Evolutionary conservation across 2,888 invertebrate species (phyloP).

Genomic region (Silvanus unidentatus): DNA sequence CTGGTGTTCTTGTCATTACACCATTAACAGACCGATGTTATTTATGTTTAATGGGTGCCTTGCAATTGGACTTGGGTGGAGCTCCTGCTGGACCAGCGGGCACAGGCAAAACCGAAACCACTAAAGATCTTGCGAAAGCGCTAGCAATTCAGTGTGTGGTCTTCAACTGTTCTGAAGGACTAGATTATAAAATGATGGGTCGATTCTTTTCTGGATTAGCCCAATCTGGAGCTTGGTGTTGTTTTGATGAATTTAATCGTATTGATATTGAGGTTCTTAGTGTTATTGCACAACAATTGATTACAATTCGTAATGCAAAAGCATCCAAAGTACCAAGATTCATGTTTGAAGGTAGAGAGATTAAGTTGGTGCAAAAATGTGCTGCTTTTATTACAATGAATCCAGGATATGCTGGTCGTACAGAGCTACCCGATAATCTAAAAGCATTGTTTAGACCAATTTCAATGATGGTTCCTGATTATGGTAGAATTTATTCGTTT

Average conservation of each 20-base stretch:
- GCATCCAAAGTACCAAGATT: conserved; percentile 62
- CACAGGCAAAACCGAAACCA: conserved; percentile 88
- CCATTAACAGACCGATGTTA: conserved; percentile 86
- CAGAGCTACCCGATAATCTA: conserved; percentile 82
- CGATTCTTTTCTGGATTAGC: conserved; percentile 84
- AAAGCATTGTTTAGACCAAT: conserved; percentile 83
- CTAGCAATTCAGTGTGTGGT: conserved; percentile 86
- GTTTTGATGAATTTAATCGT: conserved; percentile 87
- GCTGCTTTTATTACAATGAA: conserved; percentile 90
- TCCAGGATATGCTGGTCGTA: conserved; percentile 85
- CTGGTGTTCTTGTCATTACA: conserved; percentile 79
- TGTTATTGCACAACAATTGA: conserved; percentile 84
- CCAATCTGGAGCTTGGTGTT: conserved; percentile 88
- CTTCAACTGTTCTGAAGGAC: conserved; percentile 83
- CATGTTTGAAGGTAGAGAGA: conserved; percentile 85
- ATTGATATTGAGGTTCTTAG: conserved; percentile 87
- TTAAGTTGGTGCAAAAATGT: conserved; percentile 72
- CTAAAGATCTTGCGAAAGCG: conserved; percentile 83
- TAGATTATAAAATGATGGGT: conserved; percentile 80
- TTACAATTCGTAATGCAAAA: conserved; percentile 83
- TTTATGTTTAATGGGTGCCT: conserved; percentile 82
- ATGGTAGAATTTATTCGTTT: conserved; percentile 58
- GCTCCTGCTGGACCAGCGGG: conserved; percentile 86
- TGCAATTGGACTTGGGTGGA: conserved; percentile 79
- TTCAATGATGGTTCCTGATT: conserved; percentile 91